Evolutionary conservation across 2,113 vertebrate genomes (phyloP).

Genomic region (Halichoerus grypus): DNA sequence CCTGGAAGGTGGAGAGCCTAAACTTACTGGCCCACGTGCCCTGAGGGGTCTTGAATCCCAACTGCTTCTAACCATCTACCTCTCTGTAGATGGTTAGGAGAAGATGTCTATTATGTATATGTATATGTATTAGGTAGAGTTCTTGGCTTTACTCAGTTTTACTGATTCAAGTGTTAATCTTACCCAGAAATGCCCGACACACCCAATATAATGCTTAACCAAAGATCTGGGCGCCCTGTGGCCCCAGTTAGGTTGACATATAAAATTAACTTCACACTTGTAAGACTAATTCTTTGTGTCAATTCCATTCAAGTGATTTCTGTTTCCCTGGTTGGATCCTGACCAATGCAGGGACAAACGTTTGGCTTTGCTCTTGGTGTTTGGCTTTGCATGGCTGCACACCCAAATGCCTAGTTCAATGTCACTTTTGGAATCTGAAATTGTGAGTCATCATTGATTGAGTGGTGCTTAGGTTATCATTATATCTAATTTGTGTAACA

Average conservation of each 20-base stretch:
- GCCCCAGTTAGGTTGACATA: background rate
- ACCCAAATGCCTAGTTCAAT: background rate
- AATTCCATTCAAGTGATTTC: background rate
- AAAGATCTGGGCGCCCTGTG: background rate
- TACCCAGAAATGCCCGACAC: background rate
- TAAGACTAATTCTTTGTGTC: background rate
- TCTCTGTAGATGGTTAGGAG: background rate
- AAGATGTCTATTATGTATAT: background rate
- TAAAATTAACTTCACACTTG: background rate
- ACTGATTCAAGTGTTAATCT: background rate
- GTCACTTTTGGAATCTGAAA: slow-evolving; percentile 2
- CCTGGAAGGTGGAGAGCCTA: background rate
- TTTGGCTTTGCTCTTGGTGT: slow-evolving; percentile 8
- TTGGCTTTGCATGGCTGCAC: background rate
- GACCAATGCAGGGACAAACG: background rate
- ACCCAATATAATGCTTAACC: too few species aligned
- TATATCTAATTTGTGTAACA: background rate
- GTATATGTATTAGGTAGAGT: background rate
- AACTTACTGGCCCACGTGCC: background rate
- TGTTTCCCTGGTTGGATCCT: background rate
- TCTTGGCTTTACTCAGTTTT: background rate
- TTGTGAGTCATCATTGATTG: background rate
- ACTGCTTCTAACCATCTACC: background rate
- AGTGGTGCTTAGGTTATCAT: background rate
- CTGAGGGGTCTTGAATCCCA: background rate